Base-by-base conservation (phyloP, 2,113 vertebrate species). In the Phocoena phocoena region DNA sequence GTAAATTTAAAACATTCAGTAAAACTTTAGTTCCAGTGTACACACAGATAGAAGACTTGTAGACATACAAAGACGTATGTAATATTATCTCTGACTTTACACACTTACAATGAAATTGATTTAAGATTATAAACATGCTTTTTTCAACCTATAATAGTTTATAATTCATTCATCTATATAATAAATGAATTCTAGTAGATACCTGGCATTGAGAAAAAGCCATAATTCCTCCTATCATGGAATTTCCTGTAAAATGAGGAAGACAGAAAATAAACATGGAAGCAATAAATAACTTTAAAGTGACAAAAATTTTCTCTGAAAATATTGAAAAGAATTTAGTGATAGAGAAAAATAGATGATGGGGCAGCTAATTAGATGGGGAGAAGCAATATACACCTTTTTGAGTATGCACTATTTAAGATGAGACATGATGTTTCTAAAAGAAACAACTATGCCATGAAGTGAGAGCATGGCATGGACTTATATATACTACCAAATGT, bases 161-260 rank as follows among this genome's bases (percentile, higher is more conserved):
- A 62, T 58, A 20, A 18, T 53, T 76, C 23, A 96, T 50, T 79
- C 4, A 58, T 77, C 14, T 80, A 7, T 26, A 71, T 1, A 70
- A 31, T 81, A 90, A 96, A 95, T 76, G 82, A 82, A 83, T 77
- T 93, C 55, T 83, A 90, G 6, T 41, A 89, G 25, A 80, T 80
- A 65, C 14, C 33, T 95, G 47, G 21, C 79, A 81, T 12, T 89
- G 26, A 80, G 33, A 76, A 80, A 90, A 84, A 68, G 8, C 38
- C 2, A 25, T 41, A 73, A 21, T 60, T 90, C 28, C 20, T 41
- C 14, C 15, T 44, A 44, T 88, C 20, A 9, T 76, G 25, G 3
- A 88, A 92, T 62, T 53, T 85, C 67, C 6, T 80, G 3, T 68
- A 50, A 63, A 89, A 70, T 50, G 38, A 89, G 17, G 21, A 95